Evolutionary conservation across 1,140 invertebrate species (phyloP), one percentile per base, ranked within the genome.

Genomic region (Paralvinella palmiformis): DNA sequence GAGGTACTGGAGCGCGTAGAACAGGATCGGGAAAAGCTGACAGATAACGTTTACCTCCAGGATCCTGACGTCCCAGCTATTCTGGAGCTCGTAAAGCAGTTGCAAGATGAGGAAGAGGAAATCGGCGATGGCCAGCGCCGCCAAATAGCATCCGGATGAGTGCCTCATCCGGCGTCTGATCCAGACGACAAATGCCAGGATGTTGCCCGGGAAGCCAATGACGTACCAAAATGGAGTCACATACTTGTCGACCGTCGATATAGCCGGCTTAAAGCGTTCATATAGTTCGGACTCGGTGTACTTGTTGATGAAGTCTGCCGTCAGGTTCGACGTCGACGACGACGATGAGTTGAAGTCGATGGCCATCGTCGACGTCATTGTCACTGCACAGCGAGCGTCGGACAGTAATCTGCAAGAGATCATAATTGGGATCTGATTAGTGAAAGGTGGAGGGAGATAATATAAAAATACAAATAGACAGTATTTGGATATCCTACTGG

Each of bases 1-100:
- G 29, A 73, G 66, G 45, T 75, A 73, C 48, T 75, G 73, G 4
- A 69, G 66, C 0, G 70, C 68, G 62, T 73, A 71, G 62, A 71
- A 73, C 1, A 73, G 17, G 24, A 73, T 59, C 32, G 70, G 71
- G 55, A 71, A 71, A 15, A 70, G 20, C 59, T 74, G 68, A 52
- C 73, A 76, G 45, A 73, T 63, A 7, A 70, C 50, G 0, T 50
- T 69, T 13, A 60, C 36, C 6, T 65, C 52, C 45, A 74, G 67
- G 32, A 75, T 58, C 27, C 13, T 27, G 36, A 64, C 41, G 36
- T 37, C 33, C 66, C 62, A 67, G 15, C 36, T 58, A 41, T 37
- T 59, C 36, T 59, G 41, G 31, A 64, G 27, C 57, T 64, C 66
- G 48, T 64, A 64, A 4, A 67, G 17, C 29, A 67, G 41, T 55